Base-by-base conservation (phyloP, 2,888 invertebrate genomes). In the Apamea epomidion region DNA sequence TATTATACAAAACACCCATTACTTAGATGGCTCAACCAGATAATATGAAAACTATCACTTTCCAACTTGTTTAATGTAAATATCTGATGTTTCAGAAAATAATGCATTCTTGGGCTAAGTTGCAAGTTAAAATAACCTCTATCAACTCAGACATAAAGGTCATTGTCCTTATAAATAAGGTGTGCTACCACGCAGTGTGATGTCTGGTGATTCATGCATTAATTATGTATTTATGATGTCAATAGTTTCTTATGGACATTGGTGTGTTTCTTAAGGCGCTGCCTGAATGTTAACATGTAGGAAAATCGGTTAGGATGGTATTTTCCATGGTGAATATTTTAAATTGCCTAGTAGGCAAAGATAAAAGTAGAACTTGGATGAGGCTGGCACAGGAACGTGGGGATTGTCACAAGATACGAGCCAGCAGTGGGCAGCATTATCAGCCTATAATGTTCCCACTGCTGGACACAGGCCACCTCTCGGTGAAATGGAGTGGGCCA, bases 201-300 rank as follows among this genome's bases (percentile, higher is more conserved):
- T 67, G 78, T 83, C 81, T 75, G 67, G 81, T 90, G 89, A 90
- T 70, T 90, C 90, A 90, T 85, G n/a, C 58, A 87, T 84, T 84
- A 86, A 85, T 86, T 83, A 90, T 87, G 89, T 78, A 78, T 81
- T 72, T 80, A 81, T 81, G 82, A 82, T 86, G 86, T 89, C 82
- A 84, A 86, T 86, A 78, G 81, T 76, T 81, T 80, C 78, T 73
- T 86, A 77, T 75, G 76, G 60, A 67, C 70, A 32, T 72, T 64
- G 73, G 37, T 74, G 48, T 37, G 62, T 73, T 62, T 80, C 70
- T 74, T 70, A 73, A 80, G 75, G 58, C 73, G 65, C 75, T 88
- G 68, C 68, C 67, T 75, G 51, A 80, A 58, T 74, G 60, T 32
- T 48, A 76, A 69, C 37, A 73, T 79, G 80, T 69, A 71, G 68